Evolutionary conservation across 2,888 invertebrate species (phyloP).

Genomic region (Sericinus montela): DNA sequence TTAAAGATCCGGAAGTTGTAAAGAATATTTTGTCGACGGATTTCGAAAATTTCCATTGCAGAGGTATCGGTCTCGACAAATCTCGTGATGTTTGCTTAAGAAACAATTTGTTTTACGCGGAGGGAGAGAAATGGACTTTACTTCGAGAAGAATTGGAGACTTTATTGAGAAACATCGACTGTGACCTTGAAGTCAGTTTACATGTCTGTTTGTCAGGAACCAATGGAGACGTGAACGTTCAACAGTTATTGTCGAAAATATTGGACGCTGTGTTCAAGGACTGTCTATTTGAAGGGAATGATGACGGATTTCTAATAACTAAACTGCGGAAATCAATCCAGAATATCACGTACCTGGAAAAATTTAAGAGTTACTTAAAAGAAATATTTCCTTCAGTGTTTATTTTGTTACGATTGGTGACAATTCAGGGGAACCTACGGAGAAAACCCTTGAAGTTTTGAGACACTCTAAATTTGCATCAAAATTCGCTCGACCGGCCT

Average conservation of each 20-base stretch:
- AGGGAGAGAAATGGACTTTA: slow-evolving; percentile 70
- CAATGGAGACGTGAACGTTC: slow-evolving; percentile 71
- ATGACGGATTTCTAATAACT: slow-evolving; percentile 44
- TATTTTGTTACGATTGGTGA: slow-evolving; percentile 46
- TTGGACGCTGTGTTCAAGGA: slow-evolving; percentile 68
- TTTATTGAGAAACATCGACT: slow-evolving; percentile 49
- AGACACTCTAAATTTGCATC: slow-evolving; percentile 46
- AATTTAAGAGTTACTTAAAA: slow-evolving; percentile 61
- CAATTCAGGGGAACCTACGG: slow-evolving; percentile 43
- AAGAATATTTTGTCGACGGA: slow-evolving; percentile 68
- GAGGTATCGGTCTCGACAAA: slow-evolving; percentile 72
- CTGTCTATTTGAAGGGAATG: slow-evolving; percentile 54
- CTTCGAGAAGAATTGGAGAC: slow-evolving; percentile 56
- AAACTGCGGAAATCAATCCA: slow-evolving; percentile 46
- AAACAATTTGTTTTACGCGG: slow-evolving; percentile 74
- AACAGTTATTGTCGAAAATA: slow-evolving; percentile 67
- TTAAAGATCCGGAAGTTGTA: slow-evolving; percentile 63
- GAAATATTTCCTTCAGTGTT: slow-evolving; percentile 66
- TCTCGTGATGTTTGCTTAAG: slow-evolving; percentile 75
- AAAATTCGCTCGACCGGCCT: slow-evolving; percentile 44
- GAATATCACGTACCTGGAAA: slow-evolving; percentile 43
- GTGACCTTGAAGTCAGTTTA: slow-evolving; percentile 54
- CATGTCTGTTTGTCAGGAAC: slow-evolving; percentile 72
- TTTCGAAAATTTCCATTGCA: slow-evolving; percentile 69
- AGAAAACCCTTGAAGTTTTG: slow-evolving; percentile 36